Evolutionary conservation across 2,797 vertebrate species (phyloP), one percentile per base, ranked within the genome.

Genomic region (Chloroceryle amazona): DNA sequence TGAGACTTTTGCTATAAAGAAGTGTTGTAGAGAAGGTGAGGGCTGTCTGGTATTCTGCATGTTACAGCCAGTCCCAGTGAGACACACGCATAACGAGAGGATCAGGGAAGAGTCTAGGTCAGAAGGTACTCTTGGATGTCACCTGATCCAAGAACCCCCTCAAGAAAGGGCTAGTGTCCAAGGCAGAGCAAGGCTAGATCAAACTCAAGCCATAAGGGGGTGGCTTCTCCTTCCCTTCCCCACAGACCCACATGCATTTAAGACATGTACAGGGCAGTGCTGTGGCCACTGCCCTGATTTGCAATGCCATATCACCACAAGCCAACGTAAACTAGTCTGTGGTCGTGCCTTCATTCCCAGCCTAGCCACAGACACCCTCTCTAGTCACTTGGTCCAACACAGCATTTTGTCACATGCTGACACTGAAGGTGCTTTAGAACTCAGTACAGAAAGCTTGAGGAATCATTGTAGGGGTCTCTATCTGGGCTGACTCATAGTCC

Each of bases 31-130:
- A 72, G 8, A 0, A 2, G 65, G 72, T 58, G 18, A 79, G 21
- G 5, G 7, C 28, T 81, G 3, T 41, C 33, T 74, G 72, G 11
- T 60, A 22, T 54, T 83, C 29, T 90, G 8, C 21, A 4, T 44
- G 13, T 71, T 88, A 41, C 13, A 35, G 22, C 2, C 23, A 35
- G 10, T 81, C 25, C 81, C 33, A 29, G 35, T 0, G 0, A 74
- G 33, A n/a, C 18, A 21, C 13, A 8, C 6, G 6, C 4, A 22
- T 47, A 62, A 52, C 25, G 13, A 11, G 37, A 68, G 7, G 11
- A 83, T 51, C 33, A 75, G 39, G 54, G 22, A 61, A 33, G 9
- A 80, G 15, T 5, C n/a, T 51, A 44, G 31, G 9, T 57, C 68
- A 70, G 58, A 57, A 88, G 28, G 1, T 3, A 39, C 10, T 39